Base-by-base conservation (phyloP, 2,888 invertebrate species). In the Pantelozetes paolii region DNA sequence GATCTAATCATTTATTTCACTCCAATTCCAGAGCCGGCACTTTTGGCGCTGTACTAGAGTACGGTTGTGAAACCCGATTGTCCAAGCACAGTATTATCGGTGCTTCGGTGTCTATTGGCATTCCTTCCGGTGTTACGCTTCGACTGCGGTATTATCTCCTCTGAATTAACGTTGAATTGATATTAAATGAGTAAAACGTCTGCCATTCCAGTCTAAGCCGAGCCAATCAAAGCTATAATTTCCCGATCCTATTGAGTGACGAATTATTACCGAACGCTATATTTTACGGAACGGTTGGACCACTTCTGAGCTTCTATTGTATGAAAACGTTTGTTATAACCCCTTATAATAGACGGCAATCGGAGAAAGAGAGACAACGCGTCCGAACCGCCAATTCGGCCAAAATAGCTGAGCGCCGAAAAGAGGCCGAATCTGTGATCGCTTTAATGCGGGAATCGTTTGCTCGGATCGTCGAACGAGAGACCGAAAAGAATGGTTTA, bases 371-470 rank as follows among this genome's bases (percentile, higher is more conserved):
- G 77, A 86, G 90, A n/a, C 89, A 91, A 79, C 89, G 90, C 78
- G 88, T 90, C 54, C 89, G 89, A 82, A 90, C 92, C 80, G 88
- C 88, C 75, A 91, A 95, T 82, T 89, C 88, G 79, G 86, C 81
- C 77, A 88, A 89, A 79, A 86, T 94, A 82, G 84, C 87, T 76
- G 89, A 93, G 79, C 90, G 90, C 83, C 88, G 89, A 78, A 86
- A 87, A 67, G 94, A 96, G 83, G 96, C 96, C 0, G 86, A 88
- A 79, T 89, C 90, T 2, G 92, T 94, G 75, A 74, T 78, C 0
- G 90, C 92, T 76, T 84, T 99, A 69, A 97, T 99, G 97, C 87
- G 88, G 79, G 92, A 91, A 76, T 92, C 94, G 0, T 94, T 92
- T 80, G 88, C 90, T 45, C 87, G 96, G 77, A 92, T 91, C 77